Conservation (phyloP, 23 tunicate genomes). For the Trididemnum nubilum region DNA sequence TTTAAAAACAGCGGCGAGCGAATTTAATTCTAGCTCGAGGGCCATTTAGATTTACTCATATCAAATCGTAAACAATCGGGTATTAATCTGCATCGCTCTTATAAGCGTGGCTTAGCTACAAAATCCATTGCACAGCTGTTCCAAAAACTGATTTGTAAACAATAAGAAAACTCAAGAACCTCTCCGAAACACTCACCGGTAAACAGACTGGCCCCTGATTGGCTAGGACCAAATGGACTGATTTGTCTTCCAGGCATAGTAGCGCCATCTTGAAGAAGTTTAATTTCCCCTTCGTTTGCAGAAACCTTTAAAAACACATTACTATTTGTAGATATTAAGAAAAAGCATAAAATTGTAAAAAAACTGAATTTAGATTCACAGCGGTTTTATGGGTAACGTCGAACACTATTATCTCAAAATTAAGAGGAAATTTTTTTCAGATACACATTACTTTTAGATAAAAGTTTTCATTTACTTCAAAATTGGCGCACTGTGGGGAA, state of each 20-base stretch:
- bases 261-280: background rate
- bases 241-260: slow-evolving; percentile 50
- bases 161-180: background rate
- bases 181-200: slow-evolving; percentile 43
- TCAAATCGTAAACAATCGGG: background rate
- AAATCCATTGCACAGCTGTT: background rate
- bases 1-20: background rate
- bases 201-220: slow-evolving; percentile 62
- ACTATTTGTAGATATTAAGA: no score
- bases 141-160: background rate
- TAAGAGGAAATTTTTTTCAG: no score
- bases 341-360: no score
- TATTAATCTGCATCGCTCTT: background rate
- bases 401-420: no score
- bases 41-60: background rate
- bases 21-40: background rate
- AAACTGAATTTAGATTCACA: no score
- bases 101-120: background rate
- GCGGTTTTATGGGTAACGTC: no score
- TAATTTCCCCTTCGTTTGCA: background rate
- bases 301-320: slow-evolving; percentile 2
- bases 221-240: slow-evolving; percentile 82
- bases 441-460: no score
- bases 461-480: background rate
- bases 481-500: slow-evolving; percentile 12